A percentile compares a stretch with the other conserved stretches of the same genome.
Evolutionary conservation across 2,888 invertebrate species (phyloP).

Genomic region (Rhaphigaster nebulosa): DNA sequence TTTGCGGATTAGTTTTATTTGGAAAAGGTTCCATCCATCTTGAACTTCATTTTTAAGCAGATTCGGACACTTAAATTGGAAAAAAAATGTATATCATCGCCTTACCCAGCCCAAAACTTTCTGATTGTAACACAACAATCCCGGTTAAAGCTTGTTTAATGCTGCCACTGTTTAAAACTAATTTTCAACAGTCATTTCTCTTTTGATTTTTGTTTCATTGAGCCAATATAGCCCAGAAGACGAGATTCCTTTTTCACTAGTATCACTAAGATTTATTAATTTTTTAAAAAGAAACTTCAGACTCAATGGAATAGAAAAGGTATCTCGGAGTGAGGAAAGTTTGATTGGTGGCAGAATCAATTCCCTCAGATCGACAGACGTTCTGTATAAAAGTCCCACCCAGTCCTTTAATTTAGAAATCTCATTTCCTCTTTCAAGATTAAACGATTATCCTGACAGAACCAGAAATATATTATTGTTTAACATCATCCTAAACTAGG

Average conservation of each 20-base stretch:
- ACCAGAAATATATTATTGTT: neutral
- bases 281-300: neutral
- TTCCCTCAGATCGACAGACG: neutral
- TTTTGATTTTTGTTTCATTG: neutral
- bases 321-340: neutral
- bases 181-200: conserved; percentile 11
- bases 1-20: too few relatives aligned
- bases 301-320: neutral
- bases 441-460: neutral
- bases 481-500: neutral
- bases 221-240: neutral
- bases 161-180: conserved; percentile 1
- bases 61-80: neutral
- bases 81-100: neutral
- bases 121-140: neutral
- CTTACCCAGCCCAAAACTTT: neutral
- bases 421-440: neutral
- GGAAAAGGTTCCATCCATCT: too few relatives aligned
- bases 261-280: neutral
- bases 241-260: neutral
- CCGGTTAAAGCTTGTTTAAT: neutral
- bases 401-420: neutral
- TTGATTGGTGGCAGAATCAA: neutral
- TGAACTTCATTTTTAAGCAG: neutral
- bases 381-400: neutral